Percentiles rank a stretch among this genome's conserved stretches.
These are phyloP conservation scores for Capreolus pygargus DNA, from an alignment of 2,113 vertebrate species.

Conservation along the genomic window DNA sequence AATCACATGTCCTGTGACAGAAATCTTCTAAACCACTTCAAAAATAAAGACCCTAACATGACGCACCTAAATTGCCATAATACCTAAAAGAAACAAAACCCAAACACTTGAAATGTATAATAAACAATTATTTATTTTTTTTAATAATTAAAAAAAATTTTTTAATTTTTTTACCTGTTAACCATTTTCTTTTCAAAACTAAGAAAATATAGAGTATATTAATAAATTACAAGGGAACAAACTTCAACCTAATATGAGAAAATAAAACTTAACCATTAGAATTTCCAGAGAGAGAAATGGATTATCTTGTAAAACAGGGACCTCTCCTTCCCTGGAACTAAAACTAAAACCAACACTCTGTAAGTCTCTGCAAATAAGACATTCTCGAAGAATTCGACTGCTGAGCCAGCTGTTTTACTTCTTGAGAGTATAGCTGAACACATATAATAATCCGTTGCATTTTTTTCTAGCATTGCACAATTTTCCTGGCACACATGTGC, in stretches of 20 bases:
- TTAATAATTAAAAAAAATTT: neutral
- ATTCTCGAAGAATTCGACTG: conserved; percentile 10
- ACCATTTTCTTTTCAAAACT: conserved; percentile 5
- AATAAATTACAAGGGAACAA: conserved; percentile 38
- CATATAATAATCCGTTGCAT: conserved; percentile 16
- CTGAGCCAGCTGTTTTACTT: conserved; percentile 53
- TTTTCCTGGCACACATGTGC: conserved; percentile 37
- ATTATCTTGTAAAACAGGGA: neutral
- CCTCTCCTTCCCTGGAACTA: conserved; percentile 14
- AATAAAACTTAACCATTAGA: conserved; percentile 31
- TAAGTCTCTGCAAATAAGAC: conserved; percentile 56
- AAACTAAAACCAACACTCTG: conserved; percentile 47
- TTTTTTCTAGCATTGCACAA: conserved; percentile 52
- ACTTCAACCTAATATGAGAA: conserved; percentile 11
- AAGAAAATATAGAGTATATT: neutral
- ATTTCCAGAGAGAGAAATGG: neutral
- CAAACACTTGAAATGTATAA: neutral
- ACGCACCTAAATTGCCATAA: neutral
- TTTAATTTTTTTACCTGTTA: neutral
- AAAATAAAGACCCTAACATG: conserved; percentile 2
- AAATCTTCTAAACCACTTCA: conserved; percentile 17
- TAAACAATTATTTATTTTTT: neutral
- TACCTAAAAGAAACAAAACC: neutral
- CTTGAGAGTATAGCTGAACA: conserved; percentile 58
- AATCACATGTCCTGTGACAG: neutral